Percentiles rank a stretch among this genome's conserved stretches.
These are phyloP conservation scores for Copsychus sechellarum DNA, from an alignment of 2,113 vertebrate genomes.

Conservation along the genomic window DNA sequence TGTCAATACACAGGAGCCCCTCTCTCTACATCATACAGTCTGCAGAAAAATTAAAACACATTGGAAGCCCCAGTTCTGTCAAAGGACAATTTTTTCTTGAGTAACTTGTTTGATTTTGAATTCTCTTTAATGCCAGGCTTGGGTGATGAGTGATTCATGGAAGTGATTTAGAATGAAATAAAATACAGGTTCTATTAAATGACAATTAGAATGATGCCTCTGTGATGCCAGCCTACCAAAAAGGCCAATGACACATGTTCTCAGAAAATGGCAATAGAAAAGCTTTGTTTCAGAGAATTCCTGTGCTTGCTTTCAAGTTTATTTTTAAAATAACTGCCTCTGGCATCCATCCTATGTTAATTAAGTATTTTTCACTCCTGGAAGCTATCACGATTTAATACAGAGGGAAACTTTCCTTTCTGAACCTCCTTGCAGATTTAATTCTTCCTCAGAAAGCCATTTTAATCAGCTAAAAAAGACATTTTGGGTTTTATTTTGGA, in stretches of 20 bases:
- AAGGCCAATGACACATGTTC: not conserved
- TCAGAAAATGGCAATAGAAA: not conserved
- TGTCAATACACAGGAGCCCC: not conserved
- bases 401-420: slow-evolving; percentile 1
- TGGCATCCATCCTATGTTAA: slow-evolving; percentile 36
- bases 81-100: slow-evolving; percentile 5
- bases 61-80: slow-evolving; percentile 9
- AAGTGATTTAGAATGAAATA: not conserved
- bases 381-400: not conserved
- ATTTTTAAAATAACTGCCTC: slow-evolving; percentile 41
- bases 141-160: not conserved
- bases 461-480: not conserved
- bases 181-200: not conserved
- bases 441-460: not conserved
- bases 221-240: not conserved
- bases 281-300: slow-evolving; percentile 1
- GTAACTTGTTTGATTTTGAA: slow-evolving; percentile 41
- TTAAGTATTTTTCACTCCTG: slow-evolving; percentile 19
- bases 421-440: not conserved
- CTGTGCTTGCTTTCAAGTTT: slow-evolving; percentile 11
- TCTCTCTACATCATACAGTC: not conserved
- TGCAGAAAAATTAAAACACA: slow-evolving; percentile 17
- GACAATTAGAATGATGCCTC: slow-evolving; percentile 10
- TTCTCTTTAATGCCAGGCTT: slow-evolving; percentile 46
- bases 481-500: not conserved